Evolutionary conservation across 2,113 vertebrate genomes (phyloP).

Genomic region (Phyllopteryx taeniolatus): DNA sequence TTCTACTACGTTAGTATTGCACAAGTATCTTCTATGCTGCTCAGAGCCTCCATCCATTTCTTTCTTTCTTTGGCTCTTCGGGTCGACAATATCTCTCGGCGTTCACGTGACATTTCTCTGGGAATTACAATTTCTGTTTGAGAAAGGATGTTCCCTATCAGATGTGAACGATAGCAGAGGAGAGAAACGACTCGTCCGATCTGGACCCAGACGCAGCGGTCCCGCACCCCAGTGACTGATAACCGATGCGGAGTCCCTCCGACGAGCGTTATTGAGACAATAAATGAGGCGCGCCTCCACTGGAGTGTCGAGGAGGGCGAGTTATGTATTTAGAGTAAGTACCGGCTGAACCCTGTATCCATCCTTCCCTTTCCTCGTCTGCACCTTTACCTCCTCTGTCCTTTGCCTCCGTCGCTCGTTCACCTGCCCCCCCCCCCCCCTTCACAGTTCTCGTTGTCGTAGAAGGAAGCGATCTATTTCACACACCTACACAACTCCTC

Average conservation of each 20-base stretch:
- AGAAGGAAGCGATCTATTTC: conserved; percentile 49
- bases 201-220: conserved; percentile 47
- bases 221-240: conserved; percentile 74
- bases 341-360: conserved; percentile 46
- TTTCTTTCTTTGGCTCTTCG: conserved; percentile 18
- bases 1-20: background rate
- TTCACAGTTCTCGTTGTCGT: conserved; percentile 7
- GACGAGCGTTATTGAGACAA: conserved; percentile 73
- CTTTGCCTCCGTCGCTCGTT: conserved; percentile 21
- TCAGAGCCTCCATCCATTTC: background rate
- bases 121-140: background rate
- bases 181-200: conserved; percentile 24
- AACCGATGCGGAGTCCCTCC: conserved; percentile 61
- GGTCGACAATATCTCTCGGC: conserved; percentile 47
- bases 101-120: background rate
- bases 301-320: conserved; percentile 58
- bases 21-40: background rate
- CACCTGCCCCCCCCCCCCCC: conserved; percentile 8
- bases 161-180: conserved; percentile 58
- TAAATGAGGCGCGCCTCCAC: conserved; percentile 67
- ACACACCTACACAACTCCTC: conserved; percentile 33
- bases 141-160: conserved; percentile 30
- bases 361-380: conserved; percentile 14
- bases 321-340: conserved; percentile 70
- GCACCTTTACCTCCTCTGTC: conserved; percentile 1